phyloP scores from a whole-genome alignment of 2,888 invertebrate genomes.

The Orchestes rusci region DNA sequence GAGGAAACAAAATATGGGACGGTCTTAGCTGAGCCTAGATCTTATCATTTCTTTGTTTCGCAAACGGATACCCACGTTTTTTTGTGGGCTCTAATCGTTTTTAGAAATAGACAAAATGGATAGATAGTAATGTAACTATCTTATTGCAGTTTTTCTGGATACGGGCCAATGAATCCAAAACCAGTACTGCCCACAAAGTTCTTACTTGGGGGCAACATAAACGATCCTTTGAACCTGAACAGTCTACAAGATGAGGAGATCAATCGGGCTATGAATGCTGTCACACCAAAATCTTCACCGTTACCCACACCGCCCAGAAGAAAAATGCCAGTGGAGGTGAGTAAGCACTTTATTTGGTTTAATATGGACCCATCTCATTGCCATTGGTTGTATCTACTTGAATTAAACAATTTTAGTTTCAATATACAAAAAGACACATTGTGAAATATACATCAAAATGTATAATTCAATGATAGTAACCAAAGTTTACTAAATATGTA shows the following conservation, averaged over 20 bases:
- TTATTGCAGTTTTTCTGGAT: slow-evolving; percentile 51
- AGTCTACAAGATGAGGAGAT: slow-evolving; percentile 55
- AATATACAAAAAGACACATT: too few relatives aligned
- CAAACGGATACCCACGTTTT: too few relatives aligned
- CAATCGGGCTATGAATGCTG: slow-evolving; percentile 76
- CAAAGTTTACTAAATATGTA: too few relatives aligned
- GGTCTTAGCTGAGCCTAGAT: background rate
- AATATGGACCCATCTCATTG: background rate
- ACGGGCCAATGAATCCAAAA: slow-evolving; percentile 52
- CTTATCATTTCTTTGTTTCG: too few relatives aligned
- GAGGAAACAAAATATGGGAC: background rate
- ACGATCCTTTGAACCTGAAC: slow-evolving; percentile 89
- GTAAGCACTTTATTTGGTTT: background rate
- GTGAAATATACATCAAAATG: too few relatives aligned
- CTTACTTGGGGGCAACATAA: slow-evolving; percentile 88
- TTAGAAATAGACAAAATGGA: too few relatives aligned
- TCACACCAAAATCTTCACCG: slow-evolving; percentile 89
- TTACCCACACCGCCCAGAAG: slow-evolving; percentile 74
- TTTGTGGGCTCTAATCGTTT: too few relatives aligned
- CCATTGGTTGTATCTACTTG: background rate
- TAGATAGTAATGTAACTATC: too few relatives aligned
- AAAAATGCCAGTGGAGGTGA: slow-evolving; percentile 71
- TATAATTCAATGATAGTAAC: too few relatives aligned
- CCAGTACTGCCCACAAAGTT: slow-evolving; percentile 88
- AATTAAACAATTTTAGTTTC: background rate